Conservation (phyloP, 2,113 vertebrate genomes). For the Malurus cyaneus region DNA sequence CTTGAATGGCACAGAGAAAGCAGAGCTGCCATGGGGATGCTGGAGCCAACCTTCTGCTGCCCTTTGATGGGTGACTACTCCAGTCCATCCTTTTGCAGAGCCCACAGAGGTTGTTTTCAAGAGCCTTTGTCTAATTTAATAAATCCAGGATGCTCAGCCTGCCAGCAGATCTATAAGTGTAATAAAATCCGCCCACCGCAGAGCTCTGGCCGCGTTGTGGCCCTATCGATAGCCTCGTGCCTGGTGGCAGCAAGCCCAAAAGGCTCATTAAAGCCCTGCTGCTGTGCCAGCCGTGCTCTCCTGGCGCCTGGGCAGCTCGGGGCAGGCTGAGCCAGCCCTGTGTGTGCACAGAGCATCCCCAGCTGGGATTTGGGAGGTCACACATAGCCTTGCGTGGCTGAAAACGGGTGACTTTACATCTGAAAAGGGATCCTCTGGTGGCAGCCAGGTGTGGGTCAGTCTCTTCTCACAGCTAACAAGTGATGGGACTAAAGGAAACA, state of each 20-base stretch:
- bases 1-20: not conserved
- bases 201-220: not conserved
- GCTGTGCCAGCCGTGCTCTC: not conserved
- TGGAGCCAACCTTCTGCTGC: not conserved
- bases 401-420: not conserved
- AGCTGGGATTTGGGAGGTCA: not conserved
- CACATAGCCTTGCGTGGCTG: accelerated
- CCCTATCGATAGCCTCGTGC: not conserved
- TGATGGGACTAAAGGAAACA: not conserved
- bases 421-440: not conserved
- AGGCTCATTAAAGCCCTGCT: not conserved
- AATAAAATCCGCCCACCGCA: not conserved
- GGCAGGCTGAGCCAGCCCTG: not conserved
- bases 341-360: accelerated
- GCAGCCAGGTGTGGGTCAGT: not conserved
- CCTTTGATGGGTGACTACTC: not conserved
- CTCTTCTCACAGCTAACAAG: not conserved
- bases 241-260: slow-evolving; percentile 27
- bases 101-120: not conserved
- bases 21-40: not conserved
- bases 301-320: accelerated
- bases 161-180: slow-evolving; percentile 27
- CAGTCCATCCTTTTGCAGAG: not conserved
- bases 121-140: slow-evolving; percentile 49
- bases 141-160: slow-evolving; percentile 35